Evolutionary conservation across 2,797 vertebrate genomes (phyloP), one percentile per base, ranked within the genome.

Genomic region (Staurois parvus): DNA sequence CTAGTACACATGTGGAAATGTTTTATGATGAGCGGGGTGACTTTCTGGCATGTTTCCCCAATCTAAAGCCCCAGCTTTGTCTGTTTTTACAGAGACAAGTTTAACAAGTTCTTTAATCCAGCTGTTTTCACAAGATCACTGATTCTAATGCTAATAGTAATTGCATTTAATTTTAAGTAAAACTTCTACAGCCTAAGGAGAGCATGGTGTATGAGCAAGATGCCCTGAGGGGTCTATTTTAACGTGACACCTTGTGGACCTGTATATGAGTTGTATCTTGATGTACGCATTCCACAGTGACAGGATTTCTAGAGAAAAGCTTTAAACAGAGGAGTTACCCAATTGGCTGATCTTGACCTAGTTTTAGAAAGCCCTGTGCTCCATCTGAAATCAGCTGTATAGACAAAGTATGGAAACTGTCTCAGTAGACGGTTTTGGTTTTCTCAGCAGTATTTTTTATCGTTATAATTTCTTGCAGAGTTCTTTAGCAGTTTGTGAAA

Each of bases 11-110:
- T 37, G 72, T 73, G 79, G 15, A 40, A n/a, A 62, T 13, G 68
- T 15, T 72, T 80, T 80, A 80, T 70, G 48, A 59, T 72, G 67
- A 17, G 45, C 26, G 21, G 70, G 69, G 69, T 15, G 48, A 72
- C 48, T n/a, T 81, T 34, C 45, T 26, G 68, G 32, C 42, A 45
- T 68, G 13, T 72, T 29, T 80, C 4, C 29, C 13, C 24, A 37
- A 0, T 62, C 17, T 77, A 62, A 64, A 64, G 19, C 75, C 34
- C 42, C 28, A 30, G 30, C 66, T 64, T 24, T 64, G 52, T 59
- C 52, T 59, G 21, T 1, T 59, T 59, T 24, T 30, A 34, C n/a
- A 2, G 19, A 5, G 32, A 40, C 30, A 59, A 29, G 30, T 26
- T 56, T 68, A 80, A 37, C 29, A 56, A 12, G 40, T 81, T 48